Evolutionary conservation across 1,140 invertebrate genomes (phyloP).

Genomic region (Leptoteleia sp.): DNA sequence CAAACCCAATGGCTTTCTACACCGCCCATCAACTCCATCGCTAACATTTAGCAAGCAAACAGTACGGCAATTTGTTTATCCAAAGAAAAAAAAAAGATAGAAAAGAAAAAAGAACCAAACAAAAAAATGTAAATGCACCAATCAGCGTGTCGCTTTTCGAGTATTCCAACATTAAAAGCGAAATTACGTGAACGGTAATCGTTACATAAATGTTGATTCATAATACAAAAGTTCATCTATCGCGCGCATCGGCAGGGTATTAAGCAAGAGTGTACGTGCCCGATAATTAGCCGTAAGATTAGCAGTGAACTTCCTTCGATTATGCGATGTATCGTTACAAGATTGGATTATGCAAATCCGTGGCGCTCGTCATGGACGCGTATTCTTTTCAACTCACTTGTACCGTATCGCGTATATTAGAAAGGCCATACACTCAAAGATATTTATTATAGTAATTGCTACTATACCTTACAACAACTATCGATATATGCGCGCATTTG

Average conservation of each 20-base stretch:
- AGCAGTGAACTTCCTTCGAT: constrained; percentile 65
- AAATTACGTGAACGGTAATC: constrained; percentile 22
- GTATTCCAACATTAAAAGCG: neutral
- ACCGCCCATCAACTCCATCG: neutral
- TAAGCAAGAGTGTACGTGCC: constrained; percentile 19
- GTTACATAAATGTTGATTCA: constrained; percentile 43
- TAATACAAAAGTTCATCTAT: constrained; percentile 43
- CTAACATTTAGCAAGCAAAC: constrained; percentile 7
- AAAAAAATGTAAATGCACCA: too few species aligned
- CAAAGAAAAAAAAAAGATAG: neutral
- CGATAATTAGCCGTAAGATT: constrained; percentile 64
- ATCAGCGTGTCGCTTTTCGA: neutral
- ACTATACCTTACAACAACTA: too few species aligned
- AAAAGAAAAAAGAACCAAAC: too few species aligned
- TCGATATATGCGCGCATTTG: too few species aligned
- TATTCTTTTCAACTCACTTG: constrained; percentile 29
- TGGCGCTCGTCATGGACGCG: constrained; percentile 13
- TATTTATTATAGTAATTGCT: too few species aligned
- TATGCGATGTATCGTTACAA: constrained; percentile 66
- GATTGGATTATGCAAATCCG: constrained; percentile 64
- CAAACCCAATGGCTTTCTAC: neutral
- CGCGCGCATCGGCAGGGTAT: constrained; percentile 8
- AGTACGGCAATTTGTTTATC: neutral
- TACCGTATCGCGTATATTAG: constrained; percentile 11
- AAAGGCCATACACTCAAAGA: too few species aligned